A percentile compares a stretch with the other conserved stretches of the same genome.
Conservation (phyloP, 2,113 vertebrate genomes). For the Egretta garzetta region DNA sequence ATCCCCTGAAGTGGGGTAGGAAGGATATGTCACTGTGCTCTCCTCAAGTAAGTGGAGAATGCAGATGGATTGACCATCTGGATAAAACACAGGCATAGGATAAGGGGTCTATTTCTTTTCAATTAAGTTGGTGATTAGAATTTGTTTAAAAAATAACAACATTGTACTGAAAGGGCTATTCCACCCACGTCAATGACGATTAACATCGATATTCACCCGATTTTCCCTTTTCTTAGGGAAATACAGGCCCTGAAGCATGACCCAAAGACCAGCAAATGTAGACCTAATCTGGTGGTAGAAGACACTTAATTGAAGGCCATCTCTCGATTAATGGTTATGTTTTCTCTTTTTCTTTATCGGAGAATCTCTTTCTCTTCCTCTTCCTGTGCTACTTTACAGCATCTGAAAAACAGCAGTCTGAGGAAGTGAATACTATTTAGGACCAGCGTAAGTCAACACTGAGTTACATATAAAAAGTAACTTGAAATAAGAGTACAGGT, state of each 20-base stretch:
- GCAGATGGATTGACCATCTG: neutral
- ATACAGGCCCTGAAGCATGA: neutral
- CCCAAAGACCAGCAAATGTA: neutral
- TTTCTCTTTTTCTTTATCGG: neutral
- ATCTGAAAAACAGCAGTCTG: neutral
- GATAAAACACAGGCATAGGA: neutral
- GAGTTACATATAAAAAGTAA: neutral
- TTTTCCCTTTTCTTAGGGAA: neutral
- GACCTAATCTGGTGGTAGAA: neutral
- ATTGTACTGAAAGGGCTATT: neutral
- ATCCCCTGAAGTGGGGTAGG: neutral
- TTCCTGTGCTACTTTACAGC: neutral
- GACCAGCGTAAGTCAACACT: neutral
- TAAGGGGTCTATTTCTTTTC: neutral
- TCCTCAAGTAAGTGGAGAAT: neutral
- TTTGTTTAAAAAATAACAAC: neutral
- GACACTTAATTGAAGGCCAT: neutral
- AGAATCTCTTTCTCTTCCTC: neutral
- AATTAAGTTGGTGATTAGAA: neutral
- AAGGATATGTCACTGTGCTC: neutral
- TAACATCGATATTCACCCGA: neutral
- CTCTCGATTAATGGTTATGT: neutral
- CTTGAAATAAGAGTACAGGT: neutral
- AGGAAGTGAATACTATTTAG: neutral
- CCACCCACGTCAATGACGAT: neutral